Evolutionary conservation across 1,140 invertebrate species (phyloP), one percentile per base, ranked within the genome.

Genomic region (Apis dorsata): DNA sequence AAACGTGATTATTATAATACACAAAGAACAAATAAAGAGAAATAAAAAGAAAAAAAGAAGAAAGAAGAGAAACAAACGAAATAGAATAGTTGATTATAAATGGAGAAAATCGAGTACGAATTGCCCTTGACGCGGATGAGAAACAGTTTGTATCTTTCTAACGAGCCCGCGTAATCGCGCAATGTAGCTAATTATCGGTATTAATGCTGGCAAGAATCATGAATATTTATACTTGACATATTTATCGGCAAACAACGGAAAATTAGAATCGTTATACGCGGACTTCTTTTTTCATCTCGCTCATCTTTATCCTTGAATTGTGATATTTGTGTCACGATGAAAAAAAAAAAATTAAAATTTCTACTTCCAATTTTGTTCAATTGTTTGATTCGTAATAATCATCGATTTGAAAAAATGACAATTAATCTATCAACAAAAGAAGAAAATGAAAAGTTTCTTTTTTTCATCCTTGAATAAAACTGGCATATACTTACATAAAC

Each of bases 201-300:
- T 77, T 60, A 82, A 82, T 62, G 80, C 73, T 66, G 73, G 73
- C 74, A 57, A 82, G 74, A 69, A 74, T 65, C 55, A 82, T 77
- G 80, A 82, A 82, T 77, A 82, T 82, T 82, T 74, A 76, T 77
- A 82, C 80, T 77, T 77, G 80, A 82, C 80, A 77, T 59, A 24
- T 82, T 82, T 82, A 77, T 76, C 65, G 24, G n/a, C 55, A 9
- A 21, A 19, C 34, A 28, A n/a, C 28, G 62, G 62, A 53, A 81
- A 81, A 81, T 81, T 81, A 55, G 34, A 76, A 55, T 57, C 34
- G 51, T 55, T 44, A 12, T 28, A 53, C 53, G 28, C 34, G 72
- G 73, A 19, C 19, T 24, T 60, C n/a, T 63, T 76, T 76, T 81
- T 76, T 53, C 34, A 68, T 81, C 68, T 53, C 34, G 60, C 72